These are phyloP conservation scores for Bucorvus abyssinicus DNA, from an alignment of 2,797 vertebrate genomes.

Conservation along the genomic window DNA sequence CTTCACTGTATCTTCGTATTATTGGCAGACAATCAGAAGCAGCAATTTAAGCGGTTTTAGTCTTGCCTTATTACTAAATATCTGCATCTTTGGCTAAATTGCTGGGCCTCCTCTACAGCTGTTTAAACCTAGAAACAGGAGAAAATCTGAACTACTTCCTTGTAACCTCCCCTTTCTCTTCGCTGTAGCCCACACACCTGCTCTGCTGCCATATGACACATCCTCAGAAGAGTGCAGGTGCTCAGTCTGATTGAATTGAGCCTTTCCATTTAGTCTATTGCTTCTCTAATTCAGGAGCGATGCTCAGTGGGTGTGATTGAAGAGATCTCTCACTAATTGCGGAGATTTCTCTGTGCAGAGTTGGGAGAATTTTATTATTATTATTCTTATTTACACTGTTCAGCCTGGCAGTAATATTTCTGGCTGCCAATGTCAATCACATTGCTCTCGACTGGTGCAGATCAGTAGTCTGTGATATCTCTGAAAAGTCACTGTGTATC, in stretches of 20 bases:
- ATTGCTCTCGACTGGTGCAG: slow-evolving; percentile 62
- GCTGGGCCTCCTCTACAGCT: background rate
- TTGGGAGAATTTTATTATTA: slow-evolving; percentile 22
- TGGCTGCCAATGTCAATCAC: slow-evolving; percentile 62
- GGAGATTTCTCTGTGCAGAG: slow-evolving; percentile 37
- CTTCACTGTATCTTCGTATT: background rate
- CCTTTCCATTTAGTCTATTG: slow-evolving; percentile 16
- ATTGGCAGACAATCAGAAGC: slow-evolving; percentile 30
- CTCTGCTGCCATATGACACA: background rate
- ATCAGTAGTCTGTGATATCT: slow-evolving; percentile 64
- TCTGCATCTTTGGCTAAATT: background rate
- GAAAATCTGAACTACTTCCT: slow-evolving; percentile 9
- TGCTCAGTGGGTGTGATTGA: slow-evolving; percentile 24
- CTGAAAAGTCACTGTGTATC: slow-evolving; percentile 53
- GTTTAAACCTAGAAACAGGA: slow-evolving; percentile 9
- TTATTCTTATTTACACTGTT: slow-evolving; percentile 68
- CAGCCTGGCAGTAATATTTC: slow-evolving; percentile 67
- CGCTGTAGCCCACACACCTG: slow-evolving; percentile 15
- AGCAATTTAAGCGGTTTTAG: slow-evolving; percentile 4
- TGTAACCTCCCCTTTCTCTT: slow-evolving; percentile 28
- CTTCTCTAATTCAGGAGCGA: slow-evolving; percentile 43
- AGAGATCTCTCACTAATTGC: slow-evolving; percentile 59
- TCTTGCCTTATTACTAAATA: background rate
- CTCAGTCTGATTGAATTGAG: slow-evolving; percentile 40
- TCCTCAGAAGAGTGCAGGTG: slow-evolving; percentile 56